Base-by-base conservation (phyloP, 1,140 invertebrate genomes). In the Zaprionus ornatus region DNA sequence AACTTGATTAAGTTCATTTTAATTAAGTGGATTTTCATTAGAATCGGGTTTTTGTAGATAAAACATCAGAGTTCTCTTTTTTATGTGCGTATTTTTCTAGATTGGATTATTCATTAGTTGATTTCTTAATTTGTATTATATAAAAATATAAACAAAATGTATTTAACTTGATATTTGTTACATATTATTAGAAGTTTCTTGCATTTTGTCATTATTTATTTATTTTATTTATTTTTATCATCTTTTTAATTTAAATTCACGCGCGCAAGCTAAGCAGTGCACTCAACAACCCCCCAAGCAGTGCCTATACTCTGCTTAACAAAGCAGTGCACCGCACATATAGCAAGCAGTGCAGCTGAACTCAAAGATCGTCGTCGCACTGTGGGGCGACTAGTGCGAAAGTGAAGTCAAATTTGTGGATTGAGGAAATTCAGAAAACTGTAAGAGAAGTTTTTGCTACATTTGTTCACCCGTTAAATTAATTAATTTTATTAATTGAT, bases 271-370 rank as follows among this genome's bases (percentile, higher is more conserved):
- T 12, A 76, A 72, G 55, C 74, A 65, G 61, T 65, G 2, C 25
- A 61, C n/a, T 32, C 15, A 21, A 23, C 19, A 12, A 12, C 3
- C 1, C 13, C 1, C 3, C 9, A 71, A 75, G 73, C 73, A 75
- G 73, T 65, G 17, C 6, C 0, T 2, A 0, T 9, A 15, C 15
- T 7, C 13, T 40, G 35, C 56, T 40, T 23, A 2, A 5, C 4
- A 1, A 59, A 55, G 62, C 61, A 52, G 45, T 52, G 19, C 13
- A 10, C 13, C 9, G 1, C 13, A 9, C 32, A 13, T 7, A 6
- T 21, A 21, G 15, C 6, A 25, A 56, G n/a, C 65, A 69, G 56
- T 61, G 2, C 7, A 25, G 45, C 12, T 50, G 19, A 52, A 32
- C 32, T 65, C 6, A 65, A 32, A 56, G 64, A 66, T 66, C 64